Conservation (phyloP, 2,113 vertebrate genomes). For the Apodemus speciosus region DNA sequence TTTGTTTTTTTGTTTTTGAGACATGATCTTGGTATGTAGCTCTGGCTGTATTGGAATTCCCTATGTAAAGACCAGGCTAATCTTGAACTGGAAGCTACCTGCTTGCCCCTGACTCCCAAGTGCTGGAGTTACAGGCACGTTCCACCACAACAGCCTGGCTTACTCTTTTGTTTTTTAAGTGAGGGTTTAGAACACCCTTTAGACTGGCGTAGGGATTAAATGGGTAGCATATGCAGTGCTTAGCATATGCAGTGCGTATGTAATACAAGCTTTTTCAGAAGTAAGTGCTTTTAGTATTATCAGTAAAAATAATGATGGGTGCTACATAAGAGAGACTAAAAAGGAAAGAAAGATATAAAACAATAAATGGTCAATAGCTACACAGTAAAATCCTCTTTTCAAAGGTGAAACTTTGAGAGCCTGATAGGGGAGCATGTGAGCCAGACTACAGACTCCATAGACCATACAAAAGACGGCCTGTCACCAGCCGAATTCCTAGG, state of each 20-base stretch:
- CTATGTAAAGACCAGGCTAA: not conserved
- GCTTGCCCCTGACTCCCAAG: not conserved
- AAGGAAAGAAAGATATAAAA: not conserved
- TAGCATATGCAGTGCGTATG: not conserved
- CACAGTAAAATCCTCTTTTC: not conserved
- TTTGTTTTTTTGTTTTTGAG: not conserved
- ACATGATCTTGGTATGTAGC: not conserved
- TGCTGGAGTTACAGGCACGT: not conserved
- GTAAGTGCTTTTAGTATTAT: not conserved
- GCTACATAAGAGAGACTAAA: not conserved
- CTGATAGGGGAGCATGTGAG: not conserved
- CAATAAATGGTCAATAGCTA: not conserved
- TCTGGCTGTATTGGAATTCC: not conserved
- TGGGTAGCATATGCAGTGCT: not conserved
- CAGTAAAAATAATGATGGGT: slow-evolving; percentile 5
- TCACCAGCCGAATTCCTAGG: not conserved
- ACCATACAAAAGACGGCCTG: not conserved
- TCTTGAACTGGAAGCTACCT: not conserved
- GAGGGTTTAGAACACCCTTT: not conserved
- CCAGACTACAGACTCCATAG: not conserved
- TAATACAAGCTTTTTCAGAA: not conserved
- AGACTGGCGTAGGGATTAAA: not conserved
- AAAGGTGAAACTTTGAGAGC: not conserved
- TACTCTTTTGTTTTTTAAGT: slow-evolving; percentile 11
- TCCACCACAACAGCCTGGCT: not conserved